Conservation (phyloP, 2,113 vertebrate genomes). For the Thryonomys swinderianus region DNA sequence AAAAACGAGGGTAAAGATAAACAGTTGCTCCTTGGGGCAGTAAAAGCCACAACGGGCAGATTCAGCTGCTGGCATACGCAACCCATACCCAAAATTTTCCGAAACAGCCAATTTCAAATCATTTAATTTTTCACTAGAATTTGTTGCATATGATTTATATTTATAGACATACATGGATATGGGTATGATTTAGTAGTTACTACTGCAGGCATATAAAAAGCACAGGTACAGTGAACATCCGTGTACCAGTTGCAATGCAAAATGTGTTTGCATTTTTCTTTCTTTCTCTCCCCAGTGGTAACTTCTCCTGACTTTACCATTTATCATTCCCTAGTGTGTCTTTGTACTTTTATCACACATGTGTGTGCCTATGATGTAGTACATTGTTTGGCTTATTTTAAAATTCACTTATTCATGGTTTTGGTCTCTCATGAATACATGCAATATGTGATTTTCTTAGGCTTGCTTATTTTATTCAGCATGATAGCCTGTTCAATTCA, state of each 20-base stretch:
- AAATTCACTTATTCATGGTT: not conserved
- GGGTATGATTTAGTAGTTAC: not conserved
- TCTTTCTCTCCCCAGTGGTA: not conserved
- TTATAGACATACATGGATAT: not conserved
- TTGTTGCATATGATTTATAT: not conserved
- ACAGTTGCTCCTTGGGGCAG: not conserved
- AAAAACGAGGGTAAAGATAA: constrained; percentile 6
- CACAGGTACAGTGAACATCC: not conserved
- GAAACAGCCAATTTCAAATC: not conserved
- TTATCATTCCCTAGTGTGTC: not conserved
- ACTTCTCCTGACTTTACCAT: not conserved
- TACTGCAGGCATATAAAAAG: constrained; percentile 22
- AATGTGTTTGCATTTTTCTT: not conserved
- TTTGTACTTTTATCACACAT: constrained; percentile 9
- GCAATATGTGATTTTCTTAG: not conserved
- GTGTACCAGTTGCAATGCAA: not conserved
- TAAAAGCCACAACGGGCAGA: not conserved
- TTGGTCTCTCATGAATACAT: not conserved
- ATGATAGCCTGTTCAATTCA: not conserved
- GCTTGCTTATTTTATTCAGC: not conserved
- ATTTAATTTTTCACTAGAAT: not conserved
- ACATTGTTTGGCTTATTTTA: not conserved
- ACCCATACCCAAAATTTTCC: not conserved
- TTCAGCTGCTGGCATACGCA: not conserved
- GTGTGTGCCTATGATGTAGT: not conserved